Evolutionary conservation across 2,797 vertebrate species (phyloP).

Genomic region (Diplodus puntazzo): DNA sequence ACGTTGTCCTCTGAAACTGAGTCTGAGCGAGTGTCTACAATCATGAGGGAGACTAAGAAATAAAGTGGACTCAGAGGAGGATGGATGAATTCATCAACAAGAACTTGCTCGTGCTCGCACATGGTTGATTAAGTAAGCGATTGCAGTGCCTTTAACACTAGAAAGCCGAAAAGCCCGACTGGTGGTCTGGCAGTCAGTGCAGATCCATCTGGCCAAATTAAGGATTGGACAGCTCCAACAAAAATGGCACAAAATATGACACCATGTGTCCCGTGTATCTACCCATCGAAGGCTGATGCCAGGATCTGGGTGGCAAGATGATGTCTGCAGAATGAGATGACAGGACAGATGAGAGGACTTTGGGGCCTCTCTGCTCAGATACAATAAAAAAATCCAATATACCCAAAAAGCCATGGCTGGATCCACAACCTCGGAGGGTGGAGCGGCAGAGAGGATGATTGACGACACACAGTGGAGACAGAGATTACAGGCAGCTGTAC

Average conservation of each 20-base stretch:
- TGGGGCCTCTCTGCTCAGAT: constrained; percentile 21
- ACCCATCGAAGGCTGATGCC: constrained; percentile 40
- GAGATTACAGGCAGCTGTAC: constrained; percentile 62
- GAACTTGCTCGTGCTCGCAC: constrained; percentile 16
- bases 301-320: constrained; percentile 56
- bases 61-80: constrained; percentile 46
- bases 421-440: constrained; percentile 35
- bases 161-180: constrained; percentile 38
- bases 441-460: constrained; percentile 29
- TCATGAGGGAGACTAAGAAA: constrained; percentile 15
- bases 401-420: constrained; percentile 15
- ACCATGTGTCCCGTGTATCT: constrained; percentile 53
- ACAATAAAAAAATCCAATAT: constrained; percentile 35
- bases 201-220: constrained; percentile 68
- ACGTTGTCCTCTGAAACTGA: background rate
- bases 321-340: constrained; percentile 53
- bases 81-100: constrained; percentile 66
- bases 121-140: constrained; percentile 50
- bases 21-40: constrained; percentile 20
- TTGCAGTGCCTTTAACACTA: constrained; percentile 54
- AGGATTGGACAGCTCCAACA: constrained; percentile 55
- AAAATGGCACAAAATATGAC: constrained; percentile 48
- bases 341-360: constrained; percentile 58
- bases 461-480: constrained; percentile 27
- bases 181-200: constrained; percentile 61